A percentile compares a stretch with the other conserved stretches of the same genome.
phyloP scores from a whole-genome alignment of 2,888 invertebrate species.

The Spisula solida region DNA sequence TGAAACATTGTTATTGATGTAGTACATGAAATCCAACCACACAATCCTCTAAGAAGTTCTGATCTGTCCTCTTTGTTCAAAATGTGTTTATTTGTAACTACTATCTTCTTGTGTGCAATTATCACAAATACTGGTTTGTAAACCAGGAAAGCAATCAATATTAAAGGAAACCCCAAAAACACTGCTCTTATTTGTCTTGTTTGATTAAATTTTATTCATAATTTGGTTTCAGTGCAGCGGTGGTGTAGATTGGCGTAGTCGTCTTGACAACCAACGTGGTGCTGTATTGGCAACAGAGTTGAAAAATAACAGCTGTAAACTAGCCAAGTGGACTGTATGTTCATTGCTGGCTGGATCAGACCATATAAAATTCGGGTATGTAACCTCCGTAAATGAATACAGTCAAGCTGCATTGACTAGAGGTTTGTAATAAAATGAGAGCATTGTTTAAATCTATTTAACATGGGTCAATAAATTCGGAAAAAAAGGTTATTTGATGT shows the following conservation, averaged over 20 bases:
- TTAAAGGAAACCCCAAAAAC: too few species aligned
- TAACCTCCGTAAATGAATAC: background rate
- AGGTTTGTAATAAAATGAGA: too few species aligned
- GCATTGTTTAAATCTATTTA: too few species aligned
- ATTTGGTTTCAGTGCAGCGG: conserved; percentile 91
- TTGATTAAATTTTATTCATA: background rate
- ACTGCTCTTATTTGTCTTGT: too few species aligned
- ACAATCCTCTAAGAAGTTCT: conserved; percentile 25
- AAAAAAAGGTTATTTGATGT: too few species aligned
- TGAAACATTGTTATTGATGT: conserved; percentile 11
- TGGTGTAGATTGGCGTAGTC: conserved; percentile 99
- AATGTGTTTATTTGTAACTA: too few species aligned
- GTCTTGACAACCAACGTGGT: conserved; percentile 98
- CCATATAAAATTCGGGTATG: conserved; percentile 97
- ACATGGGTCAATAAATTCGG: too few species aligned
- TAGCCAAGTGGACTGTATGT: conserved; percentile 98
- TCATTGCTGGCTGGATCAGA: conserved; percentile 98
- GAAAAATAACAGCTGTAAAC: conserved; percentile 99
- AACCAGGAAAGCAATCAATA: too few species aligned
- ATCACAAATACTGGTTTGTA: too few species aligned
- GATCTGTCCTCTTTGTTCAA: conserved; percentile 14
- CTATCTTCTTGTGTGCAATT: too few species aligned
- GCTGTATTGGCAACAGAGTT: conserved; percentile 99
- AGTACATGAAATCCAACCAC: background rate
- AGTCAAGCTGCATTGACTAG: too few species aligned